Base-by-base conservation (phyloP, 2,113 vertebrate species). In the Gadus macrocephalus region DNA sequence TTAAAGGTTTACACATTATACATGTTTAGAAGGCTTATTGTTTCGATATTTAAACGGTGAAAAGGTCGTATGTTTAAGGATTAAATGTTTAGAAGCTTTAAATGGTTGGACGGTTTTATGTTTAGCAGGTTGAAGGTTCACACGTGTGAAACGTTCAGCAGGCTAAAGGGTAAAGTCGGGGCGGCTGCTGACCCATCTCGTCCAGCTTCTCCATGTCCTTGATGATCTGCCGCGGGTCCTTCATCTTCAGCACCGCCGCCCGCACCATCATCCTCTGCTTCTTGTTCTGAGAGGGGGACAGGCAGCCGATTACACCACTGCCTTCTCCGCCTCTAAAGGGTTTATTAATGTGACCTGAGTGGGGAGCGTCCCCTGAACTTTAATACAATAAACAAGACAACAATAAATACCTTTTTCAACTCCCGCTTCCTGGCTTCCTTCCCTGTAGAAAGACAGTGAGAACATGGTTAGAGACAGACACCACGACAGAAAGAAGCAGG, bases 181-280 rank as follows among this genome's bases (percentile, higher is more conserved):
- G 31, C 1, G 31, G 31, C 4, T 15, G 64, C 91, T 92, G 78
- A 98, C 97, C 97, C 96, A 99, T 98, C 81, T 99, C 97, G 91
- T 99, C 97, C 79, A 99, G 85, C 85, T 99, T 99, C 88, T 99
- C 97, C 97, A 99, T 99, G 86, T 99, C 97, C 74, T 92, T 90
- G 87, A 99, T 97, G 85, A 99, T 99, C 83, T 99, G 97, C 76
- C 98, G 94, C n/a, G 97, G 97, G 84, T 99, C 97, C 75, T 99
- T 99, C 97, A 99, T 99, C 88, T 99, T 99, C 65, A 99, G 87
- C 69, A 99, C 97, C 0, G 97, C 97, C 15, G 97, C 96, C 85
- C 97, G 92, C 73, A 99, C 97, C 97, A 99, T 99, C 97, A 99
- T 99, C 53, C 97, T 92, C 35, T 99, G 97, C 74, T 99, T 99